Evolutionary conservation across 2,888 invertebrate genomes (phyloP), one percentile per base, ranked within the genome.

Genomic region (Labia minor): DNA sequence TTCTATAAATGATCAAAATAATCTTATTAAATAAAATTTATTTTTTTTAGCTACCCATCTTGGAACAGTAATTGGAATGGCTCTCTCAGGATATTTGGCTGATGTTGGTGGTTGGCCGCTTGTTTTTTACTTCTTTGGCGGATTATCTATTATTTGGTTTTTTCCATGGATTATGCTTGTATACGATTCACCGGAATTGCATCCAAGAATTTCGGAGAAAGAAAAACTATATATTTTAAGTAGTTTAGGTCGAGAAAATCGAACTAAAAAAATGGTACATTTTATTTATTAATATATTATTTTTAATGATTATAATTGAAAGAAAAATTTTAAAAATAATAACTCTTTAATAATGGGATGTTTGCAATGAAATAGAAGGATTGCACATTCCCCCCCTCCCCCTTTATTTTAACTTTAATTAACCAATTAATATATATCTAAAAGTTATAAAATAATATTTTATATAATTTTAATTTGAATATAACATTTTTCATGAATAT

Each of bases 111-210:
- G 66, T 10, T 66, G 66, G 66, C 62, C 62, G 1, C 62, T 62
- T 1, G 62, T 62, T 1, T 66, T 66, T 10, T 66, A 66, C 14
- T 62, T 66, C 62, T 62, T 66, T 33, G 81, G 81, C 33, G 72
- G 73, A 4, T 66, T 76, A 3, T 79, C 79, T 19, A 63, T 80
- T 2, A 19, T 80, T 4, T 81, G 82, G 80, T 75, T 78, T 49
- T 70, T 77, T 1, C 70, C 77, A 16, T 80, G 82, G 78, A 73
- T 77, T 72, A 73, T 78, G 26, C 70, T 80, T 21, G 77, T 78
- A 37, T 78, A 77, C 70, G 81, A 82, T 70, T 75, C 77, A 18
- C 82, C 83, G 1, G 73, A 75, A 61, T 73, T 74, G 49, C 82
- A 82, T 72, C 78, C 78, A 14, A 71, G 81, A 37, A 82, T 83